Evolutionary conservation across 2,797 vertebrate species (phyloP).

Genomic region (Myotis myotis): DNA sequence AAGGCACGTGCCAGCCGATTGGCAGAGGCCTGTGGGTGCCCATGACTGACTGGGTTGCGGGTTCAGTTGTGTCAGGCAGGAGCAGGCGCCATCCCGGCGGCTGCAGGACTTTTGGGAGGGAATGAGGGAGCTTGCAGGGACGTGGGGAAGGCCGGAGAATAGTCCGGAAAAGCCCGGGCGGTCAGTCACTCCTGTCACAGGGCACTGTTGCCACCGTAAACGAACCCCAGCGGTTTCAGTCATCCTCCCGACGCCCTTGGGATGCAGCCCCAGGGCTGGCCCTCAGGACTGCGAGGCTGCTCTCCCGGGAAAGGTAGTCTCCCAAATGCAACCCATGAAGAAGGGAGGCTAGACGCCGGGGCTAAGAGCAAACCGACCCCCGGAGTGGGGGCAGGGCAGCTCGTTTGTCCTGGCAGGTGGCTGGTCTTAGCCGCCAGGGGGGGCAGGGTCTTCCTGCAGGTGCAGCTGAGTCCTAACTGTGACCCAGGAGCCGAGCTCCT

Average conservation of each 20-base stretch:
- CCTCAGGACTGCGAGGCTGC: not conserved
- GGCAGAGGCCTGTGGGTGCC: not conserved
- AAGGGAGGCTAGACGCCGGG: too few species aligned
- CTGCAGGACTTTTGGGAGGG: not conserved
- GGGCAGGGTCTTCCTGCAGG: not conserved
- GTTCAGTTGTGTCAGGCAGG: too few species aligned
- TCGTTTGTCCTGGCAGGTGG: not conserved
- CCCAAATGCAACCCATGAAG: not conserved
- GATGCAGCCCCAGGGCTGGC: not conserved
- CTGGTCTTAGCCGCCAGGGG: not conserved
- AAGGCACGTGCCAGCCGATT: not conserved
- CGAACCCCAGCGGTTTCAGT: not conserved
- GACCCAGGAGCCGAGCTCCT: not conserved
- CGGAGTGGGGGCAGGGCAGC: not conserved
- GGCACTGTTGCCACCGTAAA: not conserved
- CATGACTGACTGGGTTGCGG: rapidly evolving
- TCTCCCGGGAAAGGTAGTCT: not conserved
- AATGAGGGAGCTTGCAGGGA: not conserved
- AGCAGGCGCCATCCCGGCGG: not conserved
- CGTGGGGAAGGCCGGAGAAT: not conserved
- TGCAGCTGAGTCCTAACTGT: not conserved
- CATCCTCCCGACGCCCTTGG: not conserved
- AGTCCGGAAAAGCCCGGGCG: not conserved
- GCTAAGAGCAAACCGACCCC: not conserved
- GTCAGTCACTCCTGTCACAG: not conserved